Conservation (phyloP, 2,888 invertebrate genomes). For the Drosophila bunnanda region DNA sequence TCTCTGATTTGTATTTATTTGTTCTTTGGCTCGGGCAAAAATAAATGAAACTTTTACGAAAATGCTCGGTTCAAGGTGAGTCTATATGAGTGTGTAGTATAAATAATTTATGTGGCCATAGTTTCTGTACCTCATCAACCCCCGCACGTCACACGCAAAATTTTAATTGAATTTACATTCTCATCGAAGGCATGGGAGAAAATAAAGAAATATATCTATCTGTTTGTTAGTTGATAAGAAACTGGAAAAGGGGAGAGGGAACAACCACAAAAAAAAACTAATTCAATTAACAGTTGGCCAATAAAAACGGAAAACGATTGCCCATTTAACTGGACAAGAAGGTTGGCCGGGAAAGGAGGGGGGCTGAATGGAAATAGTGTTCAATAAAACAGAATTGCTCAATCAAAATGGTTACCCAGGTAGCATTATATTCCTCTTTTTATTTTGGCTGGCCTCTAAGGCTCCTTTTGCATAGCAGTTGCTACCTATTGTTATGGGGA, state of each 20-base stretch:
- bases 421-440: slow-evolving; percentile 23
- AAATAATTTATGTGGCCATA: slow-evolving; percentile 54
- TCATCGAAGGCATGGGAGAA: slow-evolving; percentile 25
- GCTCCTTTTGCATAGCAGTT: slow-evolving; percentile 4
- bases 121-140: slow-evolving; percentile 6
- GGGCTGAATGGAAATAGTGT: slow-evolving; percentile 31
- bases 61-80: slow-evolving; percentile 66
- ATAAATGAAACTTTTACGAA: slow-evolving; percentile 53
- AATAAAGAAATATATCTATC: slow-evolving; percentile 54
- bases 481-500: neutral
- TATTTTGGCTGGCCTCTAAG: slow-evolving; percentile 6
- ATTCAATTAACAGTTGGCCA: slow-evolving; percentile 70
- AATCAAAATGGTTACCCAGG: slow-evolving; percentile 69
- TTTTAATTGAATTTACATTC: slow-evolving; percentile 79
- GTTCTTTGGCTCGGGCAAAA: slow-evolving; percentile 43
- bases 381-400: slow-evolving; percentile 55
- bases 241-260: slow-evolving; percentile 18
- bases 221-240: slow-evolving; percentile 66
- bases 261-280: slow-evolving; percentile 50
- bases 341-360: neutral
- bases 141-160: slow-evolving; percentile 69
- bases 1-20: slow-evolving; percentile 42
- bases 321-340: slow-evolving; percentile 40
- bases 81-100: slow-evolving; percentile 48
- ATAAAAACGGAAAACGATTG: slow-evolving; percentile 64